A percentile compares a stretch with the other conserved stretches of the same genome.
These are phyloP conservation scores for Oryctolagus cuniculus DNA, from an alignment of 2,113 vertebrate species.

Conservation along the genomic window DNA sequence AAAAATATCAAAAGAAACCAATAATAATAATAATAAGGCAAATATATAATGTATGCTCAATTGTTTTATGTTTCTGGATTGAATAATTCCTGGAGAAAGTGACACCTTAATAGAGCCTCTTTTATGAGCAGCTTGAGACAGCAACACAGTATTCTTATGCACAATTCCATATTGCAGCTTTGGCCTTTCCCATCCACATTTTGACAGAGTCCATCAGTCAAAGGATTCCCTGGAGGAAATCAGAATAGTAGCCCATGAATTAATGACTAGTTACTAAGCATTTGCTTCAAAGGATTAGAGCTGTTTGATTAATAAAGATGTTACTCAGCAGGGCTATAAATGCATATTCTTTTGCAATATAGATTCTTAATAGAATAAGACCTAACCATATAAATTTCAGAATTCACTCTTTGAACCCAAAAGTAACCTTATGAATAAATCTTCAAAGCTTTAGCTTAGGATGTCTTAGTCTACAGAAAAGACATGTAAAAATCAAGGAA, in stretches of 20 bases:
- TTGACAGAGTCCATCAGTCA: not conserved
- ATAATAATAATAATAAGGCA: slow-evolving; percentile 36
- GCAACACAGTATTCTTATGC: not conserved
- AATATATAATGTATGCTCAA: not conserved
- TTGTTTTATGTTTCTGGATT: not conserved
- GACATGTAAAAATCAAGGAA: not conserved
- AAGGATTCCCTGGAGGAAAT: slow-evolving; percentile 34
- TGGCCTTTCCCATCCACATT: not conserved
- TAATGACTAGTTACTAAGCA: slow-evolving; percentile 46
- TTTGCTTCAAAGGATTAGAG: slow-evolving; percentile 61
- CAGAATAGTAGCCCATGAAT: slow-evolving; percentile 3
- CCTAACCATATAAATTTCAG: not conserved
- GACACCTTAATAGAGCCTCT: not conserved
- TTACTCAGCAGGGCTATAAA: slow-evolving; percentile 44
- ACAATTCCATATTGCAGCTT: not conserved
- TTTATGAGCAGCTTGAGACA: not conserved
- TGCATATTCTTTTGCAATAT: not conserved
- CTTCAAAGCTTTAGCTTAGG: slow-evolving; percentile 3
- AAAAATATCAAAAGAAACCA: slow-evolving; percentile 3
- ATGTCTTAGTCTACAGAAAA: slow-evolving; percentile 1
- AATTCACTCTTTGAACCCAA: slow-evolving; percentile 5
- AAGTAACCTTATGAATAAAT: too few relatives aligned
- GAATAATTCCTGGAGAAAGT: slow-evolving; percentile 15
- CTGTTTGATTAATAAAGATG: slow-evolving; percentile 52
- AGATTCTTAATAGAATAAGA: slow-evolving; percentile 30